These are phyloP conservation scores for Coelopa pilipes DNA, from an alignment of 2,888 invertebrate species.

Conservation along the genomic window DNA sequence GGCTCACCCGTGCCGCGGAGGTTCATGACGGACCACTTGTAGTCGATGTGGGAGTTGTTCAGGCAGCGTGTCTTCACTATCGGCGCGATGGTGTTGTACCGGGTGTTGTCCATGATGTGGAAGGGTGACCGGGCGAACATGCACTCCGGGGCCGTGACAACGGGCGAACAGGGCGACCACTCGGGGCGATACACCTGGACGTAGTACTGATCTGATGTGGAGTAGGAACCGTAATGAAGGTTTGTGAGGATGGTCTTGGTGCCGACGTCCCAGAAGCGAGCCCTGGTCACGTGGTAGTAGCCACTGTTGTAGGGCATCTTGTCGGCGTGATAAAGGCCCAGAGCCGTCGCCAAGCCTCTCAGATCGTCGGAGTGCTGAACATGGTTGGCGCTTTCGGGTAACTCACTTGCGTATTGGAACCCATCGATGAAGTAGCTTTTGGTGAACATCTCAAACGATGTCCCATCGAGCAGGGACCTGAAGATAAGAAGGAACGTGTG, in stretches of 20 bases:
- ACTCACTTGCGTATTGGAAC: slow-evolving; percentile 24
- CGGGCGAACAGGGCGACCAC: slow-evolving; percentile 39
- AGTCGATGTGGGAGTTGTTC: slow-evolving; percentile 31
- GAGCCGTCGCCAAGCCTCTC: slow-evolving; percentile 21
- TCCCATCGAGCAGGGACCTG: slow-evolving; percentile 36
- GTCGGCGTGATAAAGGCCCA: slow-evolving; percentile 42
- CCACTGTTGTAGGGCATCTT: slow-evolving; percentile 46
- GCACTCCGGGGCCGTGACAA: slow-evolving; percentile 44
- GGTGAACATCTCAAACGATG: slow-evolving; percentile 43
- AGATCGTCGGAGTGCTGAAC: slow-evolving; percentile 41
- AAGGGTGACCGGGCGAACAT: slow-evolving; percentile 44
- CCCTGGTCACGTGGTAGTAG: slow-evolving; percentile 44
- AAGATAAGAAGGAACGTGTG: slow-evolving; percentile 43
- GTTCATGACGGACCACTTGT: slow-evolving; percentile 47
- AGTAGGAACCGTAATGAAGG: slow-evolving; percentile 12
- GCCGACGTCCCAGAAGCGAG: slow-evolving; percentile 46
- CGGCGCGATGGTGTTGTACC: slow-evolving; percentile 46
- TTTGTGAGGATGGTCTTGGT: slow-evolving; percentile 18
- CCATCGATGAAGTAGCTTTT: slow-evolving; percentile 46
- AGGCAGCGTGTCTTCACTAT: slow-evolving; percentile 44
- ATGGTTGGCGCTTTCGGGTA: background rate
- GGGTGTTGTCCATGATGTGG: slow-evolving; percentile 46
- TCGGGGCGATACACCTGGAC: slow-evolving; percentile 36
- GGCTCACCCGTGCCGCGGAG: slow-evolving; percentile 40
- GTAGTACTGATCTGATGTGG: slow-evolving; percentile 26